Evolutionary conservation across 2,888 invertebrate species (phyloP).

Genomic region (Pachycephus smyrnensis): DNA sequence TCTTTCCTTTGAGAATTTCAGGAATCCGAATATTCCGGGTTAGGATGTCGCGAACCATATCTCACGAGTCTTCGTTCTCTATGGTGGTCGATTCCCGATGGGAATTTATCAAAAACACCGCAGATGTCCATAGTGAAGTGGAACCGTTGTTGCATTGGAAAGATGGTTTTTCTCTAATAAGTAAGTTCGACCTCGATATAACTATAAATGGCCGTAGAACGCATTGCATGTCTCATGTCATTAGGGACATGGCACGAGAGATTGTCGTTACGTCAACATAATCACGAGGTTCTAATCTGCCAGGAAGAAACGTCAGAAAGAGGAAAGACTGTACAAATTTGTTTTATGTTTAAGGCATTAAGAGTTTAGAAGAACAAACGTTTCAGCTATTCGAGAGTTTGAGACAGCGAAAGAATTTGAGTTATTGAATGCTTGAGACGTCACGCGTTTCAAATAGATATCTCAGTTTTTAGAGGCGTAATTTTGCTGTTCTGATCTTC

Average conservation of each 20-base stretch:
- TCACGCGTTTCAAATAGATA: too few relatives aligned
- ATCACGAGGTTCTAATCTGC: constrained; percentile 23
- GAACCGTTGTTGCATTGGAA: neutral
- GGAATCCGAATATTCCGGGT: constrained; percentile 17
- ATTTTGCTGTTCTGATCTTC: too few relatives aligned
- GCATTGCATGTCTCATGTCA: constrained; percentile 30
- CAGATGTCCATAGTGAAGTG: neutral
- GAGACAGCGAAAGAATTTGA: too few relatives aligned
- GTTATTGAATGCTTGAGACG: too few relatives aligned
- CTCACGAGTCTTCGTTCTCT: neutral
- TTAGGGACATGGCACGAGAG: constrained; percentile 35
- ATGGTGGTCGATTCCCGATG: neutral
- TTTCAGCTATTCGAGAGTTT: too few relatives aligned
- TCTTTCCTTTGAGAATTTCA: constrained; percentile 33
- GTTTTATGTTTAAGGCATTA: too few relatives aligned
- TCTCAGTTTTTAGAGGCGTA: too few relatives aligned
- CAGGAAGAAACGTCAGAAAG: constrained; percentile 11
- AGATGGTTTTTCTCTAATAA: neutral
- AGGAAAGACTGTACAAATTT: neutral
- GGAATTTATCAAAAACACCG: neutral
- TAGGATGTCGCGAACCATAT: neutral
- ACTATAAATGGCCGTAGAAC: neutral
- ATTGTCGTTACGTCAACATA: constrained; percentile 30
- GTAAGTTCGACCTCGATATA: neutral
- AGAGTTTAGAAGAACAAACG: too few relatives aligned